These are phyloP conservation scores for Halichoeres trimaculatus DNA, from an alignment of 2,113 vertebrate genomes.

Conservation along the genomic window DNA sequence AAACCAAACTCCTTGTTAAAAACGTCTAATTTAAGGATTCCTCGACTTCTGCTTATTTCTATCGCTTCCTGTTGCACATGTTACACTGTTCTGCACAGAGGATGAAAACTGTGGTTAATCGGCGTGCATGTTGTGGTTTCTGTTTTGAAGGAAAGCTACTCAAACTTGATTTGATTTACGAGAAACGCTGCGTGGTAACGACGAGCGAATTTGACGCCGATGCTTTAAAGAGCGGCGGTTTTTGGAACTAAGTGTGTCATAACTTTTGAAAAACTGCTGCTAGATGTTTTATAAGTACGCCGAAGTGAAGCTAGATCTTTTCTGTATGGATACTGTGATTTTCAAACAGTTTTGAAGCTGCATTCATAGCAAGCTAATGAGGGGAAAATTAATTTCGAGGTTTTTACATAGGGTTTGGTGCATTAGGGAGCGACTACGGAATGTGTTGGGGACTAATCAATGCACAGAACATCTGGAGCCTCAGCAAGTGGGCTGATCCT, in stretches of 20 bases:
- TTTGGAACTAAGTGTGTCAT: background rate
- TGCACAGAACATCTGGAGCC: slow-evolving; percentile 62
- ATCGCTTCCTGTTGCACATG: accelerated
- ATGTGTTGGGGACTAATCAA: slow-evolving; percentile 36
- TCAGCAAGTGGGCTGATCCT: slow-evolving; percentile 54
- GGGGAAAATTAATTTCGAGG: background rate
- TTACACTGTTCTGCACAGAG: accelerated
- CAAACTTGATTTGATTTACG: background rate
- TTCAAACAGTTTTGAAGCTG: accelerated
- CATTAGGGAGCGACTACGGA: background rate
- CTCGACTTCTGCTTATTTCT: accelerated
- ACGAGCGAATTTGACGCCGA: too few relatives aligned
- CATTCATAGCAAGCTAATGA: accelerated
- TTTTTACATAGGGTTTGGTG: slow-evolving; percentile 8
- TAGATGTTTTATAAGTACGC: background rate
- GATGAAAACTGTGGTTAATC: accelerated
- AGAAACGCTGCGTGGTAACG: background rate
- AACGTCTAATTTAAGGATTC: background rate
- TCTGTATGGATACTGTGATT: accelerated
- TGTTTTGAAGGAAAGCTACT: background rate
- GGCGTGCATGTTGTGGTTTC: accelerated
- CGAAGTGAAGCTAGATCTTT: background rate
- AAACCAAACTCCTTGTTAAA: background rate
- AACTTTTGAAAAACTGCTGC: background rate
- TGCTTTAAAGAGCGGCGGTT: background rate